A percentile compares a stretch with the other conserved stretches of the same genome.
These are phyloP conservation scores for Ptyas mucosa DNA, from an alignment of 2,113 vertebrate genomes.

Conservation along the genomic window DNA sequence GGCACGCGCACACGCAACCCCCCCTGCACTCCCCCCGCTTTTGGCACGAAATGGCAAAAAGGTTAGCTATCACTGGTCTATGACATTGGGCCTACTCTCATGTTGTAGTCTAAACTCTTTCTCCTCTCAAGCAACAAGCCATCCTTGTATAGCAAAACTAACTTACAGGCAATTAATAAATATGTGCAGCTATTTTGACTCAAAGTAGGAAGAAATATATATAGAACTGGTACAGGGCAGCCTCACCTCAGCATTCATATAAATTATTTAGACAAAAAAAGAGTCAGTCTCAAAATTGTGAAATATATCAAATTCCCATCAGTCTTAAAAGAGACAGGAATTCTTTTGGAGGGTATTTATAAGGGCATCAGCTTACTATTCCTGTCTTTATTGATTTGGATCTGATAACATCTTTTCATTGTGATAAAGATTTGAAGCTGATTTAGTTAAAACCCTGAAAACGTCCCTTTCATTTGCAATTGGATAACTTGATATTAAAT, in stretches of 20 bases:
- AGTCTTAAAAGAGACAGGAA: not conserved
- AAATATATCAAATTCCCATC: not conserved
- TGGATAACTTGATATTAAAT: not conserved
- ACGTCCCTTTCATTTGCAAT: not conserved
- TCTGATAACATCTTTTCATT: constrained; percentile 17
- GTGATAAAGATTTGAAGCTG: not conserved
- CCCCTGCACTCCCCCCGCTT: no score
- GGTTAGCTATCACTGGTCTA: no score
- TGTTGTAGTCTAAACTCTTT: not conserved
- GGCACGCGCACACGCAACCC: no score
- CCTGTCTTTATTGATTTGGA: constrained; percentile 12
- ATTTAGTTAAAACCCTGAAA: constrained; percentile 11
- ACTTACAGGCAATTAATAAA: not conserved
- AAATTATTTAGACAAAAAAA: constrained; percentile 6
- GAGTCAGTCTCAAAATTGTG: not conserved
- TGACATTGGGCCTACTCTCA: not conserved
- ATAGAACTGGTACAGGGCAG: not conserved
- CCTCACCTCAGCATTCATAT: not conserved
- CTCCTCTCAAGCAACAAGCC: not conserved
- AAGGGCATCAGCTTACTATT: not conserved
- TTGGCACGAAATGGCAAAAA: no score
- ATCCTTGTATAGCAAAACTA: not conserved
- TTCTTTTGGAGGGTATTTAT: constrained; percentile 18
- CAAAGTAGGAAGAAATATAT: not conserved
- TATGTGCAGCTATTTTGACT: not conserved